phyloP scores from a whole-genome alignment of 2,113 vertebrate genomes.

The Aspidoscelis tigris region DNA sequence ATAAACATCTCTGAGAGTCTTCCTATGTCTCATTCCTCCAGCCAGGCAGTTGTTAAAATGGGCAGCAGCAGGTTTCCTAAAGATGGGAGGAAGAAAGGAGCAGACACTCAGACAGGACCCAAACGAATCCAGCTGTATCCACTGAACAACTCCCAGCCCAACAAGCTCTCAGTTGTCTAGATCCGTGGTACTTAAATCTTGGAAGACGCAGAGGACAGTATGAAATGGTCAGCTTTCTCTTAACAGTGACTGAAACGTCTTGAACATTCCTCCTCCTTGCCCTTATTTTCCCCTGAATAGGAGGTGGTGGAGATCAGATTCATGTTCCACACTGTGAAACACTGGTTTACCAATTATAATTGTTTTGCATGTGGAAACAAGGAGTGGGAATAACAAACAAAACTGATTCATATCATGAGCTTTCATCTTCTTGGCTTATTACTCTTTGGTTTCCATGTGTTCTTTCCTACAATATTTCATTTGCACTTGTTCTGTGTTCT shows the following conservation, averaged over 20 bases:
- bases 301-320: slow-evolving; percentile 59
- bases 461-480: slow-evolving; percentile 68
- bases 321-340: slow-evolving; percentile 48
- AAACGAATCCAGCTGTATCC: no score
- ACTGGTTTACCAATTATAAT: slow-evolving; percentile 61
- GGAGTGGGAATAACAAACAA: slow-evolving; percentile 54
- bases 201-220: slow-evolving; percentile 37
- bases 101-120: no score
- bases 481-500: slow-evolving; percentile 72
- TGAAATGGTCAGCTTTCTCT: slow-evolving; percentile 25
- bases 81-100: no score
- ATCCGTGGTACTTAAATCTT: slow-evolving; percentile 54
- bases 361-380: slow-evolving; percentile 49
- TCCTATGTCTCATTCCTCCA: no score
- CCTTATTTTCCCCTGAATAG: slow-evolving; percentile 36
- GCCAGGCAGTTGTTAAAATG: no score
- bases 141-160: no score
- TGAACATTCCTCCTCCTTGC: slow-evolving; percentile 34
- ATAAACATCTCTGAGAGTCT: no score
- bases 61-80: no score
- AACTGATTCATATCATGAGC: slow-evolving; percentile 57
- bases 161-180: neutral
- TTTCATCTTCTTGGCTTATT: slow-evolving; percentile 62
- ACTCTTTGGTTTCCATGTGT: slow-evolving; percentile 56
- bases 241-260: slow-evolving; percentile 20